A percentile compares a stretch with the other conserved stretches of the same genome.
phyloP scores from a whole-genome alignment of 30 jellyfish, hydroid and myxozoan species.

The Hydractinia echinata region DNA sequence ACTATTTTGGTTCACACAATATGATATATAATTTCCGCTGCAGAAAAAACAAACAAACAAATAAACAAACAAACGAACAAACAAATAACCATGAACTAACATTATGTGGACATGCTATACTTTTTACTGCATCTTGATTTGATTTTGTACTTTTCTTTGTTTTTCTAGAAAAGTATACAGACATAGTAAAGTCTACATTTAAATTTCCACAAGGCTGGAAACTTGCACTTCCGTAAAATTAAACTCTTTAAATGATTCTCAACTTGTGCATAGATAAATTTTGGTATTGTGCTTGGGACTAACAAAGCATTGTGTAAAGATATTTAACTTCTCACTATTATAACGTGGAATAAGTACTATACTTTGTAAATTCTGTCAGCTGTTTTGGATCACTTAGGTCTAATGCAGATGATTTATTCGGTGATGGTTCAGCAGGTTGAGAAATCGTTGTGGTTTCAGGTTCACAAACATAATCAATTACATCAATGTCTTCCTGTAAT shows the following conservation, averaged over 20 bases:
- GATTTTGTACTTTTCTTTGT: conserved; percentile 64
- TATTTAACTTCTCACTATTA: neutral
- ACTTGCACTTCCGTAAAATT: too few relatives aligned
- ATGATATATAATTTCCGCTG: neutral
- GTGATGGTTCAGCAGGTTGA: conserved; percentile 3
- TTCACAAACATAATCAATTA: neutral
- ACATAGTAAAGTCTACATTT: too few relatives aligned
- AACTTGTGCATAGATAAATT: too few relatives aligned
- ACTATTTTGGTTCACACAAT: too few relatives aligned
- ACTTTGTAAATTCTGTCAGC: conserved; percentile 88
- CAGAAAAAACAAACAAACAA: neutral
- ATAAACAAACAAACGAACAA: too few relatives aligned
- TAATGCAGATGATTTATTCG: conserved; percentile 32
- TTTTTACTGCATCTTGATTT: conserved; percentile 74
- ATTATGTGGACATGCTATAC: conserved; percentile 95
- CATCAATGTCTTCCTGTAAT: neutral
- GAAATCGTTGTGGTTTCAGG: neutral
- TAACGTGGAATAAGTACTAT: neutral
- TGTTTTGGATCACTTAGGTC: conserved; percentile 94
- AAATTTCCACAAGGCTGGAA: too few relatives aligned
- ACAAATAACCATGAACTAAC: conserved; percentile 23
- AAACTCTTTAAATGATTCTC: too few relatives aligned
- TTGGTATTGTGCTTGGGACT: too few relatives aligned
- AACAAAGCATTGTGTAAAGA: neutral
- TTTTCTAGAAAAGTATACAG: conserved; percentile 42